phyloP scores from a whole-genome alignment of 2,113 vertebrate genomes.

The Prunella himalayana region DNA sequence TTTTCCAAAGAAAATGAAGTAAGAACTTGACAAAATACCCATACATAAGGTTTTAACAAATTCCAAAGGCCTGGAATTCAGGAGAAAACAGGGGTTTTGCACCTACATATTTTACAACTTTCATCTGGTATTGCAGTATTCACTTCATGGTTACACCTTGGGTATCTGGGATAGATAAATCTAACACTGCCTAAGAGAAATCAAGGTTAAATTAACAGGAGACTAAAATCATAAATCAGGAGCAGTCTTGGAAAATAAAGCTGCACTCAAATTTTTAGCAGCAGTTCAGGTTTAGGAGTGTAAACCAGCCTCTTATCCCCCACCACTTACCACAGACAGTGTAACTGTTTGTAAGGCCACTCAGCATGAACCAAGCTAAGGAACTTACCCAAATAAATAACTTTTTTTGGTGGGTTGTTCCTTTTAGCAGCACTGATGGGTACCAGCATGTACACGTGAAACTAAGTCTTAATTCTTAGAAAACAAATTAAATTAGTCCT shows the following conservation, averaged over 20 bases:
- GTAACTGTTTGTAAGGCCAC: not conserved
- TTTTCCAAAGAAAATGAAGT: not conserved
- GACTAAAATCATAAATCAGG: not conserved
- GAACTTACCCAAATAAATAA: not conserved
- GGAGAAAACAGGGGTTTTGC: not conserved
- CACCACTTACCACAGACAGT: not conserved
- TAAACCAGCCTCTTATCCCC: not conserved
- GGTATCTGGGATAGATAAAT: not conserved
- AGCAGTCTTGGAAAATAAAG: not conserved
- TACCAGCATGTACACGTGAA: not conserved
- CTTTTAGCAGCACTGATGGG: not conserved
- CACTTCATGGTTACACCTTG: accelerated
- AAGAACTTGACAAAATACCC: not conserved
- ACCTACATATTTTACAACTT: not conserved
- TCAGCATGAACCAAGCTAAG: not conserved
- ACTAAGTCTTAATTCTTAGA: not conserved
- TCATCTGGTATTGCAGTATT: not conserved
- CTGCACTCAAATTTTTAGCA: not conserved
- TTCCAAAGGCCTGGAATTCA: not conserved
- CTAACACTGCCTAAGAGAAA: not conserved
- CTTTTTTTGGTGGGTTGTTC: not conserved
- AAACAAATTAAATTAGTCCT: not conserved
- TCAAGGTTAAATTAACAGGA: not conserved
- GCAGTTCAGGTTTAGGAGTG: not conserved
- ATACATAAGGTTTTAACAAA: not conserved